Conservation (phyloP, 1,140 invertebrate genomes). For the Caenorhabditis brenneri region DNA sequence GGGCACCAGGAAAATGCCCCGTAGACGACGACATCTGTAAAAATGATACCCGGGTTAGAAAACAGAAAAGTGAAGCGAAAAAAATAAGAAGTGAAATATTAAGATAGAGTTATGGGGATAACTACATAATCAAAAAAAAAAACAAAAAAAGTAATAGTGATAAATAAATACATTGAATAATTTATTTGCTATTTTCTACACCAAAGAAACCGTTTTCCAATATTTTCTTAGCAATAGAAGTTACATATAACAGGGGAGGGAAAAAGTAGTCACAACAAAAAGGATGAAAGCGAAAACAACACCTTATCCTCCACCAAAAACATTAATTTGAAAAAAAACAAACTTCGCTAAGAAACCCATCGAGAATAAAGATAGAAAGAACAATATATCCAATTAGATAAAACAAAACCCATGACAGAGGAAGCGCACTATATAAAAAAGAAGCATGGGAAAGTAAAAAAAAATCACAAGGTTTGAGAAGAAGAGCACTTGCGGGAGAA, state of each 20-base stretch:
- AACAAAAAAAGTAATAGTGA: background rate
- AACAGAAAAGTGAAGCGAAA: background rate
- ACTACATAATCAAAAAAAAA: background rate
- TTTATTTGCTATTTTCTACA: constrained; percentile 13
- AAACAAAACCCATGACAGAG: background rate
- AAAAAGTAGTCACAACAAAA: background rate
- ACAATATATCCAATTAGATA: background rate
- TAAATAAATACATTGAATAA: background rate
- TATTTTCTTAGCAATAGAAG: background rate
- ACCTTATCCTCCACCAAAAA: background rate
- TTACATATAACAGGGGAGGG: background rate
- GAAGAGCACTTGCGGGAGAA: background rate
- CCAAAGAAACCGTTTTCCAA: background rate
- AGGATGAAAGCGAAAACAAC: background rate
- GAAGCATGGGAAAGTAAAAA: background rate
- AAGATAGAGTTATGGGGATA: background rate
- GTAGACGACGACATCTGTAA: constrained; percentile 13
- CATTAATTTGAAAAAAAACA: background rate
- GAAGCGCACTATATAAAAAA: background rate
- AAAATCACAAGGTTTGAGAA: constrained; percentile 4
- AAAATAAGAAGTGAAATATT: background rate
- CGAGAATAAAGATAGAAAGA: background rate
- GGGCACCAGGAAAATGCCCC: constrained; percentile 1
- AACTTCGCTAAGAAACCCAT: background rate
- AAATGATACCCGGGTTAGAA: background rate